A percentile compares a stretch with the other conserved stretches of the same genome.
Evolutionary conservation across 2,888 invertebrate genomes (phyloP).

Genomic region (Leptodirus hochenwartii): DNA sequence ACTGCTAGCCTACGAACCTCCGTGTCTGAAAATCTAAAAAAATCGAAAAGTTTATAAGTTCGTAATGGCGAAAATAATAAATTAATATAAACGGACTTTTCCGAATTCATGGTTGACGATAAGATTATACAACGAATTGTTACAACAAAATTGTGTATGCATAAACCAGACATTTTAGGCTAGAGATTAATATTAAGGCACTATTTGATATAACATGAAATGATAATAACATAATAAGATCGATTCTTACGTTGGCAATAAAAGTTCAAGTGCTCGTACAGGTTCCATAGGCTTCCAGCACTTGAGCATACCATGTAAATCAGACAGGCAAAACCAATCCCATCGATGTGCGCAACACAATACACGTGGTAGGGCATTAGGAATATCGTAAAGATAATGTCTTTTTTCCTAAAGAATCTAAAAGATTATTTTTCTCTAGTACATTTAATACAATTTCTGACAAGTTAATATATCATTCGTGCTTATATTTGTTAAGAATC

Average conservation of each 20-base stretch:
- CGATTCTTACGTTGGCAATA: slow-evolving; percentile 65
- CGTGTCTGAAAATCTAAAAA: slow-evolving; percentile 75
- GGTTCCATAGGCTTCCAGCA: slow-evolving; percentile 79
- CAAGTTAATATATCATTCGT: too few species aligned
- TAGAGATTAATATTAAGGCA: not conserved
- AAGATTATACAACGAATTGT: not conserved
- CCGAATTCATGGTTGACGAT: not conserved
- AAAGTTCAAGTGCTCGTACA: slow-evolving; percentile 75
- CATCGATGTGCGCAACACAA: slow-evolving; percentile 75
- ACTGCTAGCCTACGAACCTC: slow-evolving; percentile 76
- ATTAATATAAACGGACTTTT: too few species aligned
- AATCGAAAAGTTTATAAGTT: slow-evolving; percentile 5
- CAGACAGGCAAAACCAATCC: slow-evolving; percentile 76
- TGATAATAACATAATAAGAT: not conserved
- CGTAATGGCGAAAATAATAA: too few species aligned
- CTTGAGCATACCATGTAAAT: slow-evolving; percentile 70
- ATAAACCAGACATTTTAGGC: too few species aligned
- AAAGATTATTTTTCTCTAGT: too few species aligned
- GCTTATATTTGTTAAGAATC: too few species aligned
- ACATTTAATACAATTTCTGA: too few species aligned
- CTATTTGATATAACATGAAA: too few species aligned
- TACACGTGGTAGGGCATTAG: slow-evolving; percentile 74
- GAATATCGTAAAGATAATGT: slow-evolving; percentile 67
- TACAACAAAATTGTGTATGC: not conserved
- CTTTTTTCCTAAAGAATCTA: slow-evolving; percentile 89